A percentile compares a stretch with the other conserved stretches of the same genome.
Evolutionary conservation across 2,113 vertebrate species (phyloP).

Genomic region (Etheostoma cragini): DNA sequence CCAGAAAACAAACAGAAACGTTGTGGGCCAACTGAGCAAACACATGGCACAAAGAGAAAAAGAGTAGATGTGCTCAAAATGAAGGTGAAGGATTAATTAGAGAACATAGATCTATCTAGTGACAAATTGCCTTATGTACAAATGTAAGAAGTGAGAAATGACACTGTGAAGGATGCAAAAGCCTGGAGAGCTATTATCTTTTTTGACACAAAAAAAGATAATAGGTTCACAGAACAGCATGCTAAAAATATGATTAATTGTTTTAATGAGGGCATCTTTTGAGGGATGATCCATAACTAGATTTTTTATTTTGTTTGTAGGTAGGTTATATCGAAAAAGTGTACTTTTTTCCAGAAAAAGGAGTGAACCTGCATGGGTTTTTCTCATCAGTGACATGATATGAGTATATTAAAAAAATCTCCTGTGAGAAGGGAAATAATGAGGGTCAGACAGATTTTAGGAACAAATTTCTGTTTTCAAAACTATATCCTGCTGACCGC

Average conservation of each 20-base stretch:
- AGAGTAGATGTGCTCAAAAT: constrained; percentile 33
- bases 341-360: neutral
- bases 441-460: neutral
- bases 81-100: constrained; percentile 26
- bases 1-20: neutral
- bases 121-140: constrained; percentile 83
- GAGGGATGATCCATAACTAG: neutral
- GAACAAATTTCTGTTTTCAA: neutral
- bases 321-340: neutral
- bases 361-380: too few species aligned
- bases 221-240: neutral
- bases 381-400: neutral
- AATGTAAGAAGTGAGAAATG: constrained; percentile 83
- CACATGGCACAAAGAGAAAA: constrained; percentile 2
- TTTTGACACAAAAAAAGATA: neutral
- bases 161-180: constrained; percentile 49
- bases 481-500: neutral
- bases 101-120: constrained; percentile 78
- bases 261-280: constrained; percentile 15
- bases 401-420: neutral
- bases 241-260: neutral
- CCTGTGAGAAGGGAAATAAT: neutral
- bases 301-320: neutral
- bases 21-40: constrained; percentile 15
- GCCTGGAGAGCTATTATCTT: neutral